phyloP scores from a whole-genome alignment of 1,140 invertebrate genomes.

The Goniozus legneri region DNA sequence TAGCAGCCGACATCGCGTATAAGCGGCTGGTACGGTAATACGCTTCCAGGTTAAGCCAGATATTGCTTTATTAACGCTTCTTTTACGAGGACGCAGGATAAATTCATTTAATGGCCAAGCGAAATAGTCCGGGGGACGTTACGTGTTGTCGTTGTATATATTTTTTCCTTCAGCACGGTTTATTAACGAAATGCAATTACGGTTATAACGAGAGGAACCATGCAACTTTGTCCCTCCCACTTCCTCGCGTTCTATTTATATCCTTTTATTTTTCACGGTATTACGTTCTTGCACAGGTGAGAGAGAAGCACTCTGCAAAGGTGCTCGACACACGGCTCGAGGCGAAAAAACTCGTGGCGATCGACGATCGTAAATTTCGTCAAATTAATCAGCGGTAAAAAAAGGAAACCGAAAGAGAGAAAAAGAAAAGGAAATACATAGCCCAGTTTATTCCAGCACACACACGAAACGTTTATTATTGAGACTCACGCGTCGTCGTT shows the following conservation, averaged over 20 bases:
- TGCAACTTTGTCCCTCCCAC: neutral
- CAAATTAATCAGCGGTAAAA: too few relatives aligned
- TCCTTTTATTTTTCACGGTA: neutral
- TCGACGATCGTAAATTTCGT: too few relatives aligned
- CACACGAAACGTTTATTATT: too few relatives aligned
- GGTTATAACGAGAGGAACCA: slow-evolving; percentile 8
- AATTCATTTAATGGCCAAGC: slow-evolving; percentile 24
- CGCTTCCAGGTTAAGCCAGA: slow-evolving; percentile 5
- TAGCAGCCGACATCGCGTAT: too few relatives aligned
- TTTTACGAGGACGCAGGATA: slow-evolving; percentile 19
- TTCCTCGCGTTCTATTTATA: neutral
- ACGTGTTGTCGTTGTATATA: too few relatives aligned
- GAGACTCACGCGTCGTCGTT: too few relatives aligned
- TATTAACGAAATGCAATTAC: slow-evolving; percentile 20
- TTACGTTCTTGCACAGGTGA: neutral
- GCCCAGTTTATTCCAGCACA: too few relatives aligned
- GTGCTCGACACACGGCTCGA: too few relatives aligned
- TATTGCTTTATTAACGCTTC: slow-evolving; percentile 13
- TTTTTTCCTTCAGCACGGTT: slow-evolving; percentile 1
- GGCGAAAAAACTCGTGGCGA: slow-evolving; percentile 15
- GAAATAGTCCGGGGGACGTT: slow-evolving; percentile 11
- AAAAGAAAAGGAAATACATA: too few relatives aligned
- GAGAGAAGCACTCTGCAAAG: too few relatives aligned
- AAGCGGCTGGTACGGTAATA: too few relatives aligned
- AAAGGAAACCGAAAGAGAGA: too few relatives aligned